phyloP scores from a whole-genome alignment of 2,113 vertebrate genomes.

The Silurus asotus region DNA sequence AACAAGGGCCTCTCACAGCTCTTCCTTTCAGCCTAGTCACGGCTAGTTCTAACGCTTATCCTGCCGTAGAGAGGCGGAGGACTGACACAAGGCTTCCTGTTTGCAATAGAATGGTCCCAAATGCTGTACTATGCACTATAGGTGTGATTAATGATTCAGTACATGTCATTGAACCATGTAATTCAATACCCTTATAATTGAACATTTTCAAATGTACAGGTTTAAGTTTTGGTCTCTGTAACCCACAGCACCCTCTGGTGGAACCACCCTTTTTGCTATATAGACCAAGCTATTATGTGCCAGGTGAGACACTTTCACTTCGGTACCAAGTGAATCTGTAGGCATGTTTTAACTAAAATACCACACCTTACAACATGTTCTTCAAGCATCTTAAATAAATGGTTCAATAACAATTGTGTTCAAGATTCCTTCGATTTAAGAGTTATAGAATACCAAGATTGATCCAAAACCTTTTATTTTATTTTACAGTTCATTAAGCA shows the following conservation, averaged over 20 bases:
- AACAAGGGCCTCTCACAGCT: constrained; percentile 55
- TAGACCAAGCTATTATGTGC: neutral
- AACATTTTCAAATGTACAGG: neutral
- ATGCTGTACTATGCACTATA: neutral
- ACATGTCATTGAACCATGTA: neutral
- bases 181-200: no score
- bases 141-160: neutral
- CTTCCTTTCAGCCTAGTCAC: constrained; percentile 41
- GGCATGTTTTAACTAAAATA: no score
- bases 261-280: neutral
- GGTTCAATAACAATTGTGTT: no score
- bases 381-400: no score
- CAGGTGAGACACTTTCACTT: no score
- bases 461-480: no score
- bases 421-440: no score
- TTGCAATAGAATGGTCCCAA: neutral
- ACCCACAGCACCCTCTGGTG: constrained; percentile 5
- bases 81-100: constrained; percentile 4
- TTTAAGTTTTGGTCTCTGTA: neutral
- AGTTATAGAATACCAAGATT: no score
- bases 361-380: no score
- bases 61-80: constrained; percentile 12
- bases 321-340: no score
- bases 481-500: no score
- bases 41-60: constrained; percentile 26